Evolutionary conservation across 2,888 invertebrate species (phyloP).

Genomic region (Hemaris fuciformis): DNA sequence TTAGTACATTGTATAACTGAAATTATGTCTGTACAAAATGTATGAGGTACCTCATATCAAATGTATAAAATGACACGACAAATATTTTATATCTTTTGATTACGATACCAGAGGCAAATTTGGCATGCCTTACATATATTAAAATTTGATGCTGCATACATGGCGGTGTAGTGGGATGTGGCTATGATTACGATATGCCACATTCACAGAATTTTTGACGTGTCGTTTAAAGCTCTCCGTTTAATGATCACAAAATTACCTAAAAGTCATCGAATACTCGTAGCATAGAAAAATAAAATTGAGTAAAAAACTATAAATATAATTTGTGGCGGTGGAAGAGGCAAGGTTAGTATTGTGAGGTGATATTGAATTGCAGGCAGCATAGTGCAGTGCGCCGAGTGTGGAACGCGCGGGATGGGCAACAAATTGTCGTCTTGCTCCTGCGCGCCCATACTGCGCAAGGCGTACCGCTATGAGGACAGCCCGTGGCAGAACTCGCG

Average conservation of each 20-base stretch:
- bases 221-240: no score
- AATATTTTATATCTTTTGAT: background rate
- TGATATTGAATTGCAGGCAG: constrained; percentile 61
- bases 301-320: no score
- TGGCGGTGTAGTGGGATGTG: background rate
- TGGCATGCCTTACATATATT: background rate
- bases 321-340: no score
- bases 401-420: constrained; percentile 91
- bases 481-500: constrained; percentile 96
- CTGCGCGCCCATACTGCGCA: constrained; percentile 97
- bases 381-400: constrained; percentile 81
- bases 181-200: background rate
- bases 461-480: constrained; percentile 97
- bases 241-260: no score
- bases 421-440: constrained; percentile 98
- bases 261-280: no score
- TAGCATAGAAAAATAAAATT: no score
- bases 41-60: no score
- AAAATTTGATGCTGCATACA: background rate
- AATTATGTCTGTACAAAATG: no score
- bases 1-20: no score
- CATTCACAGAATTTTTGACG: background rate
- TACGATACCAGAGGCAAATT: background rate
- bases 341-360: background rate
- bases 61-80: no score